phyloP scores from a whole-genome alignment of 2,888 invertebrate species.

The Pollenia labialis region DNA sequence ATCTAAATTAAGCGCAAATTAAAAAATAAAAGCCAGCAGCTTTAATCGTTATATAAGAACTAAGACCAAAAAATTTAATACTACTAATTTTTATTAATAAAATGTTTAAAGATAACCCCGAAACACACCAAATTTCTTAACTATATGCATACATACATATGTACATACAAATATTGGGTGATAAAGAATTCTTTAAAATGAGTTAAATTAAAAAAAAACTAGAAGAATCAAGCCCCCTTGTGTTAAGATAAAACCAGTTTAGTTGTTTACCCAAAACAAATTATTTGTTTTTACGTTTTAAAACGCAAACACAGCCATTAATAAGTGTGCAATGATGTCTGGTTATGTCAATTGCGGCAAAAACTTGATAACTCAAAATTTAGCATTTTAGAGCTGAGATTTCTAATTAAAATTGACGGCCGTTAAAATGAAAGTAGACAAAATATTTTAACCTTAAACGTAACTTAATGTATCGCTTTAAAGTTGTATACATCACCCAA shows the following conservation, averaged over 20 bases:
- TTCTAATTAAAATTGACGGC: too few species aligned
- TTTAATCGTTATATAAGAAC: constrained; percentile 2
- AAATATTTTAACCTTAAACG: too few species aligned
- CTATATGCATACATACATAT: too few species aligned
- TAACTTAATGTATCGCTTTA: too few species aligned
- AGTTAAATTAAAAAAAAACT: not conserved
- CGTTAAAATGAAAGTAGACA: too few species aligned
- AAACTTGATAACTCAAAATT: not conserved
- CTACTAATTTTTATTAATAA: not conserved
- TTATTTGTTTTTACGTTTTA: not conserved
- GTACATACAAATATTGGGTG: not conserved
- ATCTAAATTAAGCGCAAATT: constrained; percentile 16
- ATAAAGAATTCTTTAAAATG: constrained; percentile 6
- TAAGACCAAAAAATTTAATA: not conserved
- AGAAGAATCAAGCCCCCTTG: not conserved
- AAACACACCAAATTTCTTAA: not conserved
- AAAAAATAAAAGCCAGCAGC: constrained; percentile 1
- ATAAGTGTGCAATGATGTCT: not conserved
- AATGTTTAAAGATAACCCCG: constrained; percentile 9
- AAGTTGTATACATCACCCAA: too few species aligned
- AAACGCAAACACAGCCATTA: not conserved
- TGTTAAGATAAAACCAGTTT: not conserved
- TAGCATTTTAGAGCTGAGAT: not conserved
- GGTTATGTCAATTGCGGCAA: not conserved
- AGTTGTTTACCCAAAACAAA: constrained; percentile 14